phyloP scores from a whole-genome alignment of 2,797 vertebrate species.

The Crocodylus rhombifer region DNA sequence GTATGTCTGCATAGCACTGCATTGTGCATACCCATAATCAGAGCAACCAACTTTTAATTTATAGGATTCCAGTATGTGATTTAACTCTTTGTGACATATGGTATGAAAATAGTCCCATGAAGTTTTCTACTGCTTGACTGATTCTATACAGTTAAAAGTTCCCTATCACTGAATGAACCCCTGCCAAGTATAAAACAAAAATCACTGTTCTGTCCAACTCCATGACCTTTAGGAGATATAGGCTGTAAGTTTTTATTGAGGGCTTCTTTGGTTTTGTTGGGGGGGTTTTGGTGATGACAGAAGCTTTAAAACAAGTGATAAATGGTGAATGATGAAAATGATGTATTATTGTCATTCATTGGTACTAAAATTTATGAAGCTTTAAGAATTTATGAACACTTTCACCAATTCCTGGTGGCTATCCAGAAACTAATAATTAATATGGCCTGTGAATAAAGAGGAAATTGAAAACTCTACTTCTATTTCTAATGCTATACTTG shows the following conservation, averaged over 20 bases:
- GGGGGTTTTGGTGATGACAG: no score
- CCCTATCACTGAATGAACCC: fast-evolving
- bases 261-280: neutral
- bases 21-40: no score
- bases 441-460: neutral
- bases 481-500: neutral
- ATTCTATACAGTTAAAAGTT: neutral
- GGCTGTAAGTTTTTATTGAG: no score
- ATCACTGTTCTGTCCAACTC: no score
- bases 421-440: neutral
- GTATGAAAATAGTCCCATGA: neutral
- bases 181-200: neutral
- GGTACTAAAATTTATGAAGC: neutral
- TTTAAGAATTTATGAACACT: neutral
- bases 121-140: neutral
- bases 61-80: neutral
- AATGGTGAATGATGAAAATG: neutral
- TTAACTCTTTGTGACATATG: neutral
- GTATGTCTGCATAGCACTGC: no score
- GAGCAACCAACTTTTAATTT: neutral
- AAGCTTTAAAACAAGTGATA: neutral
- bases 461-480: neutral
- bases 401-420: neutral
- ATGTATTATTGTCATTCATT: neutral
- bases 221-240: no score